A percentile compares a stretch with the other conserved stretches of the same genome.
Evolutionary conservation across 1,140 invertebrate genomes (phyloP).

Genomic region (Tachypleus tridentatus): DNA sequence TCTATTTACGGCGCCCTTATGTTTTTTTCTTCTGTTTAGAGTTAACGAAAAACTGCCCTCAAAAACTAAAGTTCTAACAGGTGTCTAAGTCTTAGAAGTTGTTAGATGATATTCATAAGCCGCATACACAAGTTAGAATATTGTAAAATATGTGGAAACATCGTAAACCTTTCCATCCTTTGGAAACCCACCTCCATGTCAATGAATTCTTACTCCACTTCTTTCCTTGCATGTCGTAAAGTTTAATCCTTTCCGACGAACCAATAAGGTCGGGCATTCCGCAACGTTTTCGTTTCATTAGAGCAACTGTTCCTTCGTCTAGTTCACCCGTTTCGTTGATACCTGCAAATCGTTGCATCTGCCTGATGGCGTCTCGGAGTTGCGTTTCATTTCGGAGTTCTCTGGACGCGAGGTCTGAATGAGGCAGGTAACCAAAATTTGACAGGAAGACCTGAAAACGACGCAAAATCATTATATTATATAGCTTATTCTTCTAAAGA

Average conservation of each 20-base stretch:
- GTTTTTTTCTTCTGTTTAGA: too few relatives aligned
- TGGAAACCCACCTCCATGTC: constrained; percentile 58
- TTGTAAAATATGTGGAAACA: too few relatives aligned
- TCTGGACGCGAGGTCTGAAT: constrained; percentile 52
- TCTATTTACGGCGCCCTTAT: too few relatives aligned
- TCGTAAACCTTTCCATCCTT: too few relatives aligned
- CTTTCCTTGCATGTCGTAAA: constrained; percentile 67
- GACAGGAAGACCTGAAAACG: constrained; percentile 38
- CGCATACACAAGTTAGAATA: too few relatives aligned
- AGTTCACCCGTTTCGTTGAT: constrained; percentile 68
- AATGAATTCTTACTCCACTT: constrained; percentile 73
- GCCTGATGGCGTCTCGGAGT: constrained; percentile 62
- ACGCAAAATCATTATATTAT: too few relatives aligned
- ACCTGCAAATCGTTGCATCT: constrained; percentile 64
- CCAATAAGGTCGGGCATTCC: constrained; percentile 57
- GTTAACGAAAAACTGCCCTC: too few relatives aligned
- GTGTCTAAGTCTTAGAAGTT: too few relatives aligned
- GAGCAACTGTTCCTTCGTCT: constrained; percentile 55
- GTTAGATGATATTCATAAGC: too few relatives aligned
- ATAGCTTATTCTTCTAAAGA: too few relatives aligned
- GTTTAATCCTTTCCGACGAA: constrained; percentile 39
- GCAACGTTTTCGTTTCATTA: constrained; percentile 65
- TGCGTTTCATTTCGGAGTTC: constrained; percentile 69
- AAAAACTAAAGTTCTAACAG: too few relatives aligned
- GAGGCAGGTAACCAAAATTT: constrained; percentile 72